These are phyloP conservation scores for Ichneumoninae sp. DNA, from an alignment of 2,888 invertebrate species.

Conservation along the genomic window DNA sequence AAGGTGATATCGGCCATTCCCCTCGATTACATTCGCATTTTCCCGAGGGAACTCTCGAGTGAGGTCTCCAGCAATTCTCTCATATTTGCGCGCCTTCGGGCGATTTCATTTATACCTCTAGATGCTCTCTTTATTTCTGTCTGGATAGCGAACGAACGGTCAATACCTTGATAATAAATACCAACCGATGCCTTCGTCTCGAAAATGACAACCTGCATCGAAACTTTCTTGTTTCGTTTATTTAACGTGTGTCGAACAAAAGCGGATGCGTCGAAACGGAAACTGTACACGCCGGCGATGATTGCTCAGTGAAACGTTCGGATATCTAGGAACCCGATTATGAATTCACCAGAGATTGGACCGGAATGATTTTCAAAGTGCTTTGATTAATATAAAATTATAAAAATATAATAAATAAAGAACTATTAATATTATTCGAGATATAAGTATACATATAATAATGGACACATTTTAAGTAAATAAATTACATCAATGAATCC, in stretches of 20 bases:
- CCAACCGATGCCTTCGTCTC: neutral
- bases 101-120: conserved; percentile 2
- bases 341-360: neutral
- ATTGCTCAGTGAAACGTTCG: neutral
- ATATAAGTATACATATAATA: too few species aligned
- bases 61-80: conserved; percentile 2
- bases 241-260: neutral
- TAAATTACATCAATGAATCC: too few species aligned
- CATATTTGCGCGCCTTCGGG: conserved; percentile 1
- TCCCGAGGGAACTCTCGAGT: conserved; percentile 31
- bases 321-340: neutral
- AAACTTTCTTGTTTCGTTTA: neutral
- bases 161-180: conserved; percentile 21
- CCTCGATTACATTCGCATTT: conserved; percentile 59
- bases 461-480: too few species aligned
- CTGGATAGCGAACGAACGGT: conserved; percentile 13
- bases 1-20: conserved; percentile 55
- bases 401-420: neutral
- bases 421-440: too few species aligned
- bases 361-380: neutral
- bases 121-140: conserved; percentile 23
- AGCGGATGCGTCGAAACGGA: neutral
- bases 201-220: neutral
- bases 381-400: neutral
- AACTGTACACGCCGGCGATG: neutral